Base-by-base conservation (phyloP, 2,113 vertebrate genomes). In the Benitochromis conjunctus region DNA sequence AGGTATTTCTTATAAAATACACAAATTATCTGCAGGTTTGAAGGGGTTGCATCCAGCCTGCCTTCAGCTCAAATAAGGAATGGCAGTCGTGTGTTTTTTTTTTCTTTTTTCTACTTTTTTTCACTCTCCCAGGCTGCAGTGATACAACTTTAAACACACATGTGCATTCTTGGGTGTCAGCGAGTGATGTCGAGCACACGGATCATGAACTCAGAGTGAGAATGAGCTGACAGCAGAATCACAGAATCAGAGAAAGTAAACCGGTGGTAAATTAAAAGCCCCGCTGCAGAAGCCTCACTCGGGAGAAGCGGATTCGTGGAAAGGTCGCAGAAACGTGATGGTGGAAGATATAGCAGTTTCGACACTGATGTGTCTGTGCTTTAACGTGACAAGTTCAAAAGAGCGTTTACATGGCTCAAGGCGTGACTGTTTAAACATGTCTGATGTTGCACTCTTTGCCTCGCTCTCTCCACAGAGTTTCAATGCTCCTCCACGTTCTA, bases 401-500 rank as follows among this genome's bases (percentile, higher is more conserved):
- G 34, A 31, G 46, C 71, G 56, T 80, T 84, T 66, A 66, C 64
- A 34, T 48, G 74, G 56, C 18, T n/a, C 29, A 79, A 79, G 7
- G 85, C 31, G 81, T 77, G 54, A 88, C 55, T 84, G 79, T 86
- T 84, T 64, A 86, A 83, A 85, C 81, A 55, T 62, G 81, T 51
- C 80, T 91, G 86, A 95, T 54, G 19, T 31, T 85, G 34, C 56
- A 16, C 13, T 1, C 43, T 84, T 29, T 26, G 5, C 55, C 41
- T 79, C 11, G 29, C n/a, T 58, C 91, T 93, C 91, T 88, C 94
- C 85, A 57, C 96, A 98, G 97, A 96, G 94, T 97, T 94, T 96
- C 97, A 97, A 97, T 98, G 97, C 97, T 95, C 96, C 97, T 96
- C 96, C 94, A 95, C 89, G 91, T 95, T 97, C 97, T 98, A 98